phyloP scores from a whole-genome alignment of 2,888 invertebrate genomes.

The Acrobasis consociella region DNA sequence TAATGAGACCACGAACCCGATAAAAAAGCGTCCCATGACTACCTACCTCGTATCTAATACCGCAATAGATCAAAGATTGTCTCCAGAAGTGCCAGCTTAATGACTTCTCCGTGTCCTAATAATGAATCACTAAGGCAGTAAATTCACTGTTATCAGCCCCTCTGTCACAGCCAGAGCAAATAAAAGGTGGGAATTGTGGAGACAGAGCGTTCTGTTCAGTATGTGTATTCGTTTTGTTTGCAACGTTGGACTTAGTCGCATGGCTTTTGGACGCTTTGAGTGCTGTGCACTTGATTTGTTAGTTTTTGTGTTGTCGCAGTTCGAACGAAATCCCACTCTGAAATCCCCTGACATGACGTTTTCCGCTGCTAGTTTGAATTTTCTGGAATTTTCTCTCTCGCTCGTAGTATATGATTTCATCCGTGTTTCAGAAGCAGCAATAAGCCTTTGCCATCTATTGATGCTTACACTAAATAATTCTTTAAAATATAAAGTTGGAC shows the following conservation, averaged over 20 bases:
- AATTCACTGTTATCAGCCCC: conserved; percentile 31
- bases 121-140: conserved; percentile 30
- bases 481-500: too few relatives aligned
- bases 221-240: conserved; percentile 22
- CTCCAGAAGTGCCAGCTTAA: conserved; percentile 20
- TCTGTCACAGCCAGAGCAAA: conserved; percentile 25
- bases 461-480: too few relatives aligned
- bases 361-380: too few relatives aligned
- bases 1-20: conserved; percentile 1
- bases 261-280: conserved; percentile 4
- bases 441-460: too few relatives aligned
- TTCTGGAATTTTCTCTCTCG: too few relatives aligned
- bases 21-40: not conserved
- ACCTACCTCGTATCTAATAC: conserved; percentile 6
- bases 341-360: conserved; percentile 3
- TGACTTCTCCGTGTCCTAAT: conserved; percentile 24
- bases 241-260: conserved; percentile 9
- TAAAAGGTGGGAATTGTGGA: conserved; percentile 23
- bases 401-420: too few relatives aligned
- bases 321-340: not conserved
- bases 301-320: not conserved
- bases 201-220: conserved; percentile 6
- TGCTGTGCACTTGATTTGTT: conserved; percentile 14
- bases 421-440: too few relatives aligned
- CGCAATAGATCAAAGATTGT: conserved; percentile 25